Base-by-base conservation (phyloP, 1,140 invertebrate genomes). In the Neodiprion fabricii region DNA sequence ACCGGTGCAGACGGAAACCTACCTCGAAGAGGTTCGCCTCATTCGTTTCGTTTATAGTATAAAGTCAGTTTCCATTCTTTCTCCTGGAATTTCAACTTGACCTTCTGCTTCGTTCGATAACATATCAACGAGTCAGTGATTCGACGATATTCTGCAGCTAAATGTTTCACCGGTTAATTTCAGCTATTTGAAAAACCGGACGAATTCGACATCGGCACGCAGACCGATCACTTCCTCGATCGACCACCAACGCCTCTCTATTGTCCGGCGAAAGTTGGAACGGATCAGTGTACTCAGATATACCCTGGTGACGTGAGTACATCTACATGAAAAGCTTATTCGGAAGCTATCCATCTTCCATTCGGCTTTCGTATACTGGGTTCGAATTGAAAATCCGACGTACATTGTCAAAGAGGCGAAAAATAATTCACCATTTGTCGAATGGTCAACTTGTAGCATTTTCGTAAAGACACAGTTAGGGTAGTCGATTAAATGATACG, bases 201-300 rank as follows among this genome's bases (percentile, higher is more conserved):
- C 67, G 94, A 95, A 83, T 88, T 90, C 61, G 93, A 95, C 79
- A 91, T 92, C 17, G 93, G 92, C 75, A 94, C 94, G 48, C 96
- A 98, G 85, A 97, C 96, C 5, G 96, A 97, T 87, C 90, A 95
- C 74, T 95, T 95, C 85, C 84, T 95, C 28, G 95, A 97, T 82
- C 90, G 94, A 79, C 95, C 96, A 1, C 87, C 90, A 48, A 91
- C 91, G 9, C 96, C 96, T 0, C 84, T 91, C 4, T 95, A 93
- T 83, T 91, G 94, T 74, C 93, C 95, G 9, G 91, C 92, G 61
- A 96, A 95, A 87, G 91, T 91, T 74, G 96, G 96, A 47, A 88
- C 92, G 47, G 96, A 97, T 87, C 92, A 89, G 1, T 89, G 86
- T 76, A 98, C 96, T 23, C 96, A 98, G 89, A 97, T 97, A 68